Conservation (phyloP, 1,140 invertebrate species). For the Watersipora subatra region DNA sequence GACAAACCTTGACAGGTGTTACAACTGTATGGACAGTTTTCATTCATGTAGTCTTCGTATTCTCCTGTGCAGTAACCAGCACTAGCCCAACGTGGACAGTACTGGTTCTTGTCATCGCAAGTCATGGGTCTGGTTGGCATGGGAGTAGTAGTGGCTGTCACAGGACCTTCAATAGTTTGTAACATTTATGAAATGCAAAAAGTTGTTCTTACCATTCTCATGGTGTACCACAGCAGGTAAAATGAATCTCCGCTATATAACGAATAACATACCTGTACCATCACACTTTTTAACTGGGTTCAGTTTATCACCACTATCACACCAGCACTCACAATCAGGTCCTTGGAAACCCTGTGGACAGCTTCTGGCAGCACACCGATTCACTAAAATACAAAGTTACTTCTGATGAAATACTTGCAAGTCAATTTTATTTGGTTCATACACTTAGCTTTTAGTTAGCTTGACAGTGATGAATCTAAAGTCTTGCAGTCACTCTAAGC, state of each 20-base stretch:
- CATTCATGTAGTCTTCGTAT: slow-evolving; percentile 1
- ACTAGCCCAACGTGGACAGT: neutral
- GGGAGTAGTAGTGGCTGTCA: no score
- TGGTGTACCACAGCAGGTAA: no score
- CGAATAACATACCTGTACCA: no score
- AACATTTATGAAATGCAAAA: no score
- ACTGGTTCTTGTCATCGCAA: neutral
- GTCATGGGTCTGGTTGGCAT: neutral
- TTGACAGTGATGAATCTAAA: no score
- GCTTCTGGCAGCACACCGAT: neutral
- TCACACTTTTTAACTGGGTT: neutral
- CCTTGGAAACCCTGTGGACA: slow-evolving; percentile 1
- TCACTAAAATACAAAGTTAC: slow-evolving; percentile 2
- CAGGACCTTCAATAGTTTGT: no score
- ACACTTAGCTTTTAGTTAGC: no score
- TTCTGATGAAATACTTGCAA: no score
- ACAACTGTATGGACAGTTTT: slow-evolving; percentile 2
- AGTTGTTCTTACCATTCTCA: no score
- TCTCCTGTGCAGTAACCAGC: neutral
- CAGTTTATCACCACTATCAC: neutral
- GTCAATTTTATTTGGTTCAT: no score
- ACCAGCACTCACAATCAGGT: neutral
- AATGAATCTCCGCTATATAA: no score
- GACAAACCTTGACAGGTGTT: neutral
- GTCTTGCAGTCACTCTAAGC: no score